phyloP scores from a whole-genome alignment of 2,797 vertebrate species.

The Brachyrhaphis roseni region DNA sequence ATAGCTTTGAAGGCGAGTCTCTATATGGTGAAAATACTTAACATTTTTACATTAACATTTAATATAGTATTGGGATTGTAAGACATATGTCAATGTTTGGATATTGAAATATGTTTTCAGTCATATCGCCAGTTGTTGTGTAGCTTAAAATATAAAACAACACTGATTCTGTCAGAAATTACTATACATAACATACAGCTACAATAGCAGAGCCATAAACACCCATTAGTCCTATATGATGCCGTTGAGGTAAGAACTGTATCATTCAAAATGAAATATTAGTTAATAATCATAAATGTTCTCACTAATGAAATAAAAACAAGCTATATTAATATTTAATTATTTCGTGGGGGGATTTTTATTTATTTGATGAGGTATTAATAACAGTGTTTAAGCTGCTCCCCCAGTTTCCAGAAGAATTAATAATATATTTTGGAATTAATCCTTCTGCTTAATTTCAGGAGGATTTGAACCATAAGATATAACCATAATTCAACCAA shows the following conservation, averaged over 20 bases:
- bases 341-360: too few relatives aligned
- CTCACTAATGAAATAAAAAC: too few relatives aligned
- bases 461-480: neutral
- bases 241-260: neutral
- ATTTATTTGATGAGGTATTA: too few relatives aligned
- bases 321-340: too few relatives aligned
- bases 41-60: neutral
- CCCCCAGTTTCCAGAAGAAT: too few relatives aligned
- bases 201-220: neutral
- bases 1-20: too few relatives aligned
- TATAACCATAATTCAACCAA: neutral
- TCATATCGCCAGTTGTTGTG: neutral
- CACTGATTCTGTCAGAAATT: neutral
- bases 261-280: too few relatives aligned
- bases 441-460: neutral
- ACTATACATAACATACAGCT: neutral
- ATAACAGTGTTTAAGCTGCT: too few relatives aligned
- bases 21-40: neutral
- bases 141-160: neutral
- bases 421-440: too few relatives aligned
- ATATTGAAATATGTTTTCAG: neutral
- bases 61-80: neutral
- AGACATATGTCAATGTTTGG: neutral
- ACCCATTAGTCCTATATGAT: neutral
- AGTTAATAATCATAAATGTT: too few relatives aligned